Evolutionary conservation across 2,888 invertebrate species (phyloP), one percentile per base, ranked within the genome.

Genomic region (Drosophila falleni): DNA sequence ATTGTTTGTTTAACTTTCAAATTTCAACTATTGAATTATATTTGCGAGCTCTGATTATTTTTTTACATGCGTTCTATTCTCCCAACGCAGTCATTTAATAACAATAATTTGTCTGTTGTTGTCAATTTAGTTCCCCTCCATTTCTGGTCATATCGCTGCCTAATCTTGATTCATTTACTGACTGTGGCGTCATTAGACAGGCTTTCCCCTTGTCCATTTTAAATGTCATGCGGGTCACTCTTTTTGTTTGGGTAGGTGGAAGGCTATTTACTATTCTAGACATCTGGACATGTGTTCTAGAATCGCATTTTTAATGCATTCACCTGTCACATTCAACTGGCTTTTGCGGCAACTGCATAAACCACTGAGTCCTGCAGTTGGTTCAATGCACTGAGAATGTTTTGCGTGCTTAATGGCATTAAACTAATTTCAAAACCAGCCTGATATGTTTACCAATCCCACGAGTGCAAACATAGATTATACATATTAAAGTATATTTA

Each of bases 101-200:
- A 58, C 60, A 35, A 56, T 69, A 71, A 83, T 83, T 85, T 69
- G 69, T 65, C 58, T 62, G 56, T 50, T 68, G n/a, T 58, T 68
- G 76, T 78, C 85, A 54, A 46, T 62, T 63, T 62, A 62, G 49
- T 44, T 37, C 9, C 29, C 9, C 9, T 29, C 31, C 29, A 46
- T 50, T 56, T 67, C 53, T 47, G 44, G 55, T 47, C 49, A 9
- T 55, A 51, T 44, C 26, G 16, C 44, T 23, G 19, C n/a, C 58
- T 59, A 65, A 83, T 89, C 89, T 89, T 76, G 87, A 88, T 89
- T 79, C 55, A 80, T 80, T 61, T 71, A 37, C 23, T 13, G 13
- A 16, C 51, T 59, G 42, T 44, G 41, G 35, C 35, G 74, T 77
- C 80, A 82, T 82, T 64, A 69, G 69, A 9, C 50, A 16, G 15